Evolutionary conservation across 2,797 vertebrate species (phyloP), one percentile per base, ranked within the genome.

Genomic region (Hydrolagus colliei): DNA sequence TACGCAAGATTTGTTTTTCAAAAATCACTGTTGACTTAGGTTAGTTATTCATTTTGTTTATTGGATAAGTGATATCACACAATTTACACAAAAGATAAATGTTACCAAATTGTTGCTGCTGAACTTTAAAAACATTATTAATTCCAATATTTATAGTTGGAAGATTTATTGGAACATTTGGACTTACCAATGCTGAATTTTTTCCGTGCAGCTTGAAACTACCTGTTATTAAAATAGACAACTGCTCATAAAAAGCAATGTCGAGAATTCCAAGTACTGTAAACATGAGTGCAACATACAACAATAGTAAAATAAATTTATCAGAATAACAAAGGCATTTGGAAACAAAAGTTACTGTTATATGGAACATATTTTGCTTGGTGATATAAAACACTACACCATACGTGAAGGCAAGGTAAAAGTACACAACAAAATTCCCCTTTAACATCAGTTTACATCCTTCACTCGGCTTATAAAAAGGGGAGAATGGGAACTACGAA

Each of bases 141-240:
- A 76, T 16, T 9, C 11, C 52, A 76, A n/a, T 77, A 77, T 10
- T 22, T n/a, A 72, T 4, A 52, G 0, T 9, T 59, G 61, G 41
- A 16, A n/a, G 4, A 4, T 77, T 61, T 52, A 77, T 2, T 20
- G 74, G 35, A 84, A 71, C 71, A 65, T 88, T 91, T 92, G 88
- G 89, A 94, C 95, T 95, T 92, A 95, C 95, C 95, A 95, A 86
- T 95, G 94, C 91, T 94, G 93, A 90, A 95, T 94, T 89, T 93
- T 94, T 90, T 94, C 93, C 86, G 93, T 92, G 92, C 94, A 95
- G 93, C 91, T 89, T 89, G 90, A 92, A 93, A 95, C 93, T 93
- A 95, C 94, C 95, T 95, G 94, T 94, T 92, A 94, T 93, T 88
- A 90, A 94, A 94, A 95, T 91, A 95, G 92, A 94, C 91, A 95